Evolutionary conservation across 1,140 invertebrate genomes (phyloP).

Genomic region (Helicoverpa armigera): DNA sequence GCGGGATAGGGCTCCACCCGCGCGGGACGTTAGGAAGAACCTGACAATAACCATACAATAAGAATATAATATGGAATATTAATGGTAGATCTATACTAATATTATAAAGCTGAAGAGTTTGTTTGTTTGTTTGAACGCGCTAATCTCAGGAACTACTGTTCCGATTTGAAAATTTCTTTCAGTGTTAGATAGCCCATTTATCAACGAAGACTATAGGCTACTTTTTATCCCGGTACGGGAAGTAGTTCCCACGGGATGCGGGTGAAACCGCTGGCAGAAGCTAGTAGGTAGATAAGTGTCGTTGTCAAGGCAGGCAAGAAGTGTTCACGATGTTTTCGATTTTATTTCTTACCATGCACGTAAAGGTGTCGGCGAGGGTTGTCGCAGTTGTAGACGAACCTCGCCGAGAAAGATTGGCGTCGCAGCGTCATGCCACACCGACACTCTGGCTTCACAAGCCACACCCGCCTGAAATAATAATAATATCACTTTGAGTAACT

Average conservation of each 20-base stretch:
- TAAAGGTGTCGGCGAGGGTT: constrained; percentile 82
- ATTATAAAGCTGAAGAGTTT: no score
- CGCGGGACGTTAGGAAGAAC: constrained; percentile 94
- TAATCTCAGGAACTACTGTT: no score
- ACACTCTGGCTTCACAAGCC: constrained; percentile 91
- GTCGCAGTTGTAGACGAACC: constrained; percentile 92
- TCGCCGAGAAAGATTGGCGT: constrained; percentile 93
- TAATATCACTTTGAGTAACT: not conserved
- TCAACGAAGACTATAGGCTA: no score
- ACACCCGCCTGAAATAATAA: constrained; percentile 70
- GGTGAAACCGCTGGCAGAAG: no score
- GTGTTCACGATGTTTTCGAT: not conserved
- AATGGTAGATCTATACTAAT: no score
- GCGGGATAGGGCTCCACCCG: constrained; percentile 88
- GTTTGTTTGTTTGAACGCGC: no score
- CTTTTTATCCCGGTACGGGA: no score
- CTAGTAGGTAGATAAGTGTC: no score
- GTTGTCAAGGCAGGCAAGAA: no score
- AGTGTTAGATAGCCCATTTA: no score
- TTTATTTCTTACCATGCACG: constrained; percentile 72
- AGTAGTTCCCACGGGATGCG: no score
- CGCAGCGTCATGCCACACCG: constrained; percentile 94
- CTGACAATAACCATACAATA: constrained; percentile 76
- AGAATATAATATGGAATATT: not conserved
- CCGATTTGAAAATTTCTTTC: no score